Base-by-base conservation (phyloP, 2,888 invertebrate species). In the Acronicta leporina region DNA sequence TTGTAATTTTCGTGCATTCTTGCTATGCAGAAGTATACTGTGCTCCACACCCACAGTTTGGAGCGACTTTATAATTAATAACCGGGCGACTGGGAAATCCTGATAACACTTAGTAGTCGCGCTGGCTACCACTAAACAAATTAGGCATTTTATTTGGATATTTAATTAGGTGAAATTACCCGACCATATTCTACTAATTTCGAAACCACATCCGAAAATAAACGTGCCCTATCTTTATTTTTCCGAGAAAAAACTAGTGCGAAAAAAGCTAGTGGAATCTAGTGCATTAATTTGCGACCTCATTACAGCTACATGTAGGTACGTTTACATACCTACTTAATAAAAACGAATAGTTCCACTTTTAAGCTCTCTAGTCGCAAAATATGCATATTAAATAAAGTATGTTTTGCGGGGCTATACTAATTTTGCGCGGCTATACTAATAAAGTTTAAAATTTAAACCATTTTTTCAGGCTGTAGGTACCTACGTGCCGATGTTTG, bases 401-500 rank as follows among this genome's bases (percentile, higher is more conserved):
- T 79, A 80, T 58, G 46, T 66, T 64, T 59, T 47, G 15, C 25
- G 20, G 14, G 16, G 43, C 41, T 42, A 8, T 10, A 41, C 9
- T 25, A 44, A 56, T 52, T n/a, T n/a, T 47, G 15, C 25, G 20
- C 16, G 16, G 43, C 41, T 42, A 8, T 10, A 41, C 9, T 25
- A 44, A 56, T 52, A 66, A 67, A 60, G 75, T 66, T 65, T 70
- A 73, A 63, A 81, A 82, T 87, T 87, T 85, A 77, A 89, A 88
- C 85, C 82, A 88, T 87, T 87, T 86, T 87, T 82, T 82, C 80
- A 80, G 65, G 63, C 71, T 72, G 75, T 80, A 81, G 86, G 86
- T 87, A 84, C 83, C 87, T 80, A 81, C 86, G 86, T 87, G 84
- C 83, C 87, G 84, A 85, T 85, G 78, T 85, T 83, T 81, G 77